These are phyloP conservation scores for Orthosia cruda DNA, from an alignment of 2,888 invertebrate genomes.

Conservation along the genomic window DNA sequence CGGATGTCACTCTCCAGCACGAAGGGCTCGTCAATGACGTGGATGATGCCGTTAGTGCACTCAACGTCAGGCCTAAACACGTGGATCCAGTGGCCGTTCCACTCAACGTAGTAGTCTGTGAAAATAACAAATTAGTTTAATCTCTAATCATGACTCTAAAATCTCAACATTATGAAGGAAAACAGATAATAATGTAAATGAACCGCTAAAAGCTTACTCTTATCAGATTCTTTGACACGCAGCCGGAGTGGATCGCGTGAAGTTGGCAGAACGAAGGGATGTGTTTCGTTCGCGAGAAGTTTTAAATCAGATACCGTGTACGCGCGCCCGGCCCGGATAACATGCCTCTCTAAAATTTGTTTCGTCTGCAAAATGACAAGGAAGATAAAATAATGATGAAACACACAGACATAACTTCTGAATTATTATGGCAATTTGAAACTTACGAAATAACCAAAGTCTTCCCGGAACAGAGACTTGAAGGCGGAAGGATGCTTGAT, in stretches of 20 bases:
- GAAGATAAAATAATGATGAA: conserved; percentile 34
- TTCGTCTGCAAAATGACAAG: conserved; percentile 92
- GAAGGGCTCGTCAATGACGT: conserved; percentile 97
- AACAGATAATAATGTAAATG: conserved; percentile 72
- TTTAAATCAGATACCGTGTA: conserved; percentile 96
- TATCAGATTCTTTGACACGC: conserved; percentile 94
- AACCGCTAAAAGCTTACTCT: conserved; percentile 88
- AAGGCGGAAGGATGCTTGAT: conserved; percentile 95
- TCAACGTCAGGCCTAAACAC: conserved; percentile 98
- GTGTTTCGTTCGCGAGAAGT: conserved; percentile 93
- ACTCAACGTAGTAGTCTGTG: conserved; percentile 96
- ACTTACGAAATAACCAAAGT: conserved; percentile 95
- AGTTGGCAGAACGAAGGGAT: conserved; percentile 93
- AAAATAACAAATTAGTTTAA: conserved; percentile 60
- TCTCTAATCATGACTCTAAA: conserved; percentile 45
- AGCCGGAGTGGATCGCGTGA: conserved; percentile 94
- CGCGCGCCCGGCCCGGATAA: conserved; percentile 95
- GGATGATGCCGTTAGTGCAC: conserved; percentile 99
- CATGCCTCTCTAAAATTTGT: conserved; percentile 97
- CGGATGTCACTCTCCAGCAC: conserved; percentile 96
- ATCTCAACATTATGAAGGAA: conserved; percentile 55
- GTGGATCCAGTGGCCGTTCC: conserved; percentile 96
- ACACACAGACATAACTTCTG: conserved; percentile 18
- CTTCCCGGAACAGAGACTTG: conserved; percentile 96
- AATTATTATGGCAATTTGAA: conserved; percentile 11